Evolutionary conservation across 2,113 vertebrate species (phyloP), one percentile per base, ranked within the genome.

Genomic region (Vulpes vulpes): DNA sequence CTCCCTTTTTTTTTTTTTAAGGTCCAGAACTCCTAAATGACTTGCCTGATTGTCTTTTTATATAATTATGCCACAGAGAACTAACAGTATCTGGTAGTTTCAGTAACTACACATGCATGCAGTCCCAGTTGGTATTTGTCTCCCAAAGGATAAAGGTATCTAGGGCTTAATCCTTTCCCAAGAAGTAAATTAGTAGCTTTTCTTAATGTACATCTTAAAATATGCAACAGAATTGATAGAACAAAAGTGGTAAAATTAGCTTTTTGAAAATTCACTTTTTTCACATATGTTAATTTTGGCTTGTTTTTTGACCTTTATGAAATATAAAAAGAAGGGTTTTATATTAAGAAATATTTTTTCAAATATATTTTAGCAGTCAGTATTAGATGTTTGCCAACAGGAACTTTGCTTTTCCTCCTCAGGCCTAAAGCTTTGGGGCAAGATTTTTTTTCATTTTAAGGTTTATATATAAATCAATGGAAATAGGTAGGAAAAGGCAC

Each of bases 151-250:
- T 38, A 62, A 85, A 94, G 69, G 3, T 53, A 49, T 92, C 23
- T 62, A 20, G 23, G 20, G 20, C 32, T 6, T 92, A 85, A 65
- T 78, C 4, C 10, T 91, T 95, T 83, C 65, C 16, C 35, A 88
- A 94, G 7, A 94, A 65, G 11, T 27, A 73, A 49, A 53, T 92
- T 87, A 74, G 16, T 87, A 53, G 4, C 0, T 82, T 84, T 87
- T 94, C 38, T 32, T 71, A 88, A 87, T 87, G 81, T 84, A 30
- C 10, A 91, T 94, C 53, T 96, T 91, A 86, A 94, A 92, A 95
- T 91, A 89, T 78, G 65, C 32, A 94, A 5, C 25, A 73, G 65
- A 96, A 94, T 69, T 84, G 30, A 49, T 80, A 94, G 35, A 94
- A 90, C 19, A 87, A 88, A 96, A 87, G 53, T 69, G 23, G 64